Evolutionary conservation across 1,140 invertebrate genomes (phyloP).

Genomic region (Drosophila pallidifrons): DNA sequence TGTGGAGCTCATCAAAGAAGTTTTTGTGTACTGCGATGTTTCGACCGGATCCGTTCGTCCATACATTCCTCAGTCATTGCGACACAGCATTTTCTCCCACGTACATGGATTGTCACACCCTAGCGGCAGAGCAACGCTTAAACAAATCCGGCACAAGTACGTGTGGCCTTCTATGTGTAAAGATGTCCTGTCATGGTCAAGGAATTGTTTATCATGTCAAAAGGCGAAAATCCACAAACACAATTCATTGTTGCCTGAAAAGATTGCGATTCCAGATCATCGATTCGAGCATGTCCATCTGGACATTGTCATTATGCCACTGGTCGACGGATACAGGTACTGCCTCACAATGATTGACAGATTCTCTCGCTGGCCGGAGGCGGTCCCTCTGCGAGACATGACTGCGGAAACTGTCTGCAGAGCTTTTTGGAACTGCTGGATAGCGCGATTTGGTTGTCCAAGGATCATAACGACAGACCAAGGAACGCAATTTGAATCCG

Average conservation of each 20-base stretch:
- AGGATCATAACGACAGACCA: not conserved
- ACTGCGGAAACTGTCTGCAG: slow-evolving; percentile 52
- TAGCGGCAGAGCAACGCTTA: no score
- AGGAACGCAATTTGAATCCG: not conserved
- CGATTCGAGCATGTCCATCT: slow-evolving; percentile 71
- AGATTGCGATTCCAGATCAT: slow-evolving; percentile 10
- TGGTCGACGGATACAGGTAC: slow-evolving; percentile 45
- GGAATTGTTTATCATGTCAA: slow-evolving; percentile 60
- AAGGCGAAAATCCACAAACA: slow-evolving; percentile 25
- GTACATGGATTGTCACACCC: no score
- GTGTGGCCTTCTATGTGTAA: slow-evolving; percentile 62
- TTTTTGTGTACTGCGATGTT: no score
- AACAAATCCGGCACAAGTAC: slow-evolving; percentile 14
- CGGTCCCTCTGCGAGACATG: slow-evolving; percentile 72
- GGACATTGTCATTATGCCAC: slow-evolving; percentile 47
- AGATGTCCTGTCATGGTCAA: slow-evolving; percentile 39
- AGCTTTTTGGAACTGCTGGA: not conserved
- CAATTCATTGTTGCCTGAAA: slow-evolving; percentile 7
- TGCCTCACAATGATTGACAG: slow-evolving; percentile 71
- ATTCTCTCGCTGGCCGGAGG: slow-evolving; percentile 84
- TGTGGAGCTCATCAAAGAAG: no score
- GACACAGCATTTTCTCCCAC: no score
- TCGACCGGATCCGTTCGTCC: no score
- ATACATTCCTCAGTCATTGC: no score
- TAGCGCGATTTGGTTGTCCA: slow-evolving; percentile 3